A percentile compares a stretch with the other conserved stretches of the same genome.
phyloP scores from a whole-genome alignment of 2,888 invertebrate genomes.

The Actias luna region DNA sequence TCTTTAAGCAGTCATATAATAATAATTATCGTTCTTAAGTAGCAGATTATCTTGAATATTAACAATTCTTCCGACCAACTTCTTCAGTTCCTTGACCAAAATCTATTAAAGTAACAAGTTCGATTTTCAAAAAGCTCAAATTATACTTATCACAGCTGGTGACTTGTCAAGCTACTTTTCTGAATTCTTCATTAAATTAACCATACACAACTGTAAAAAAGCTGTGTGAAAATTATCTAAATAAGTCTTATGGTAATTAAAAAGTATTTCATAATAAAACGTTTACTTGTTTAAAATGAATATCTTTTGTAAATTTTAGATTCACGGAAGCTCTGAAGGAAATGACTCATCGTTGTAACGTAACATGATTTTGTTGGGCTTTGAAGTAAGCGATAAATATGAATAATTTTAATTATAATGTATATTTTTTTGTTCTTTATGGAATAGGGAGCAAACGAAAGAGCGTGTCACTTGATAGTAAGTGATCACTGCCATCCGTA shows the following conservation, averaged over 20 bases:
- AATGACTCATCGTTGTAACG: background rate
- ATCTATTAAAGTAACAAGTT: too few relatives aligned
- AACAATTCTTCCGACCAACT: too few relatives aligned
- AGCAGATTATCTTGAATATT: too few relatives aligned
- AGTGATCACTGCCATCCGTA: too few relatives aligned
- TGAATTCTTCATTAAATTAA: background rate
- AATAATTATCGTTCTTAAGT: too few relatives aligned
- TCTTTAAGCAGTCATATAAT: too few relatives aligned
- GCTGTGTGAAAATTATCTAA: background rate
- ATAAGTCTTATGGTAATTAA: background rate
- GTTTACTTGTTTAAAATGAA: background rate
- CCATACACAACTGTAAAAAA: background rate
- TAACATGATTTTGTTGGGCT: constrained; percentile 2
- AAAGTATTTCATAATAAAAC: background rate
- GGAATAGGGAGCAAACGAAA: too few relatives aligned
- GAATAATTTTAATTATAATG: background rate
- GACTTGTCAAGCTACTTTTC: background rate
- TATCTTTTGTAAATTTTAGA: background rate
- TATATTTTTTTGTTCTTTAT: too few relatives aligned
- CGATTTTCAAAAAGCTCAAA: too few relatives aligned
- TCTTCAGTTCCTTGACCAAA: too few relatives aligned
- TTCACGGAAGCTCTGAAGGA: background rate
- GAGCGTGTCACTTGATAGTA: too few relatives aligned
- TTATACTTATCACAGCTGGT: too few relatives aligned
- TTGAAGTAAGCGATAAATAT: background rate